These are phyloP conservation scores for Hassar affinis DNA, from an alignment of 2,113 vertebrate species.

Conservation along the genomic window DNA sequence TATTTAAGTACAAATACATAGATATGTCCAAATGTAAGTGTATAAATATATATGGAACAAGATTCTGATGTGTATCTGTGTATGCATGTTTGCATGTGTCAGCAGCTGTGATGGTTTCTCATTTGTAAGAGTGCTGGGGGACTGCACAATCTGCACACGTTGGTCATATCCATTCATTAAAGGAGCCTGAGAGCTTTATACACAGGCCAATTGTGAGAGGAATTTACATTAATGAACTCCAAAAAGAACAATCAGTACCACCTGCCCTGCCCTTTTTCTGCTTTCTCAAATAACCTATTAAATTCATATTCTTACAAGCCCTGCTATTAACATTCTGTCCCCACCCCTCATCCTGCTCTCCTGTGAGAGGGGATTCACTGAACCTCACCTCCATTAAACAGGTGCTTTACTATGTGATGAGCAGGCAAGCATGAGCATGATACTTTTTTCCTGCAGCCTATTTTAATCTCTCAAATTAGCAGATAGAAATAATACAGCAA, in stretches of 20 bases:
- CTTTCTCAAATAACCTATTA: constrained; percentile 60
- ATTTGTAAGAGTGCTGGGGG: constrained; percentile 16
- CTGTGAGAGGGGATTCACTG: constrained; percentile 44
- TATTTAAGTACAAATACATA: no score
- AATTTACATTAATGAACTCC: constrained; percentile 53
- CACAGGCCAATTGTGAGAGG: constrained; percentile 51
- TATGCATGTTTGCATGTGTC: neutral
- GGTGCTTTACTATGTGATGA: constrained; percentile 47
- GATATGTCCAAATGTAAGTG: neutral
- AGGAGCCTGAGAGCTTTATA: constrained; percentile 44
- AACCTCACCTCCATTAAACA: constrained; percentile 55
- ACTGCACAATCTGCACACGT: constrained; percentile 19
- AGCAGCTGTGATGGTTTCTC: neutral
- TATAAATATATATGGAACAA: neutral
- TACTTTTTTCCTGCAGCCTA: constrained; percentile 46
- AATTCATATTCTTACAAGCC: constrained; percentile 48
- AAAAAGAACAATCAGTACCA: constrained; percentile 49
- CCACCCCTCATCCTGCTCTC: constrained; percentile 18
- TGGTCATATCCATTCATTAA: constrained; percentile 44
- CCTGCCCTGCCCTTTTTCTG: constrained; percentile 27
- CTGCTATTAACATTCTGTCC: constrained; percentile 52
- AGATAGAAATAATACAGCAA: constrained; percentile 63
- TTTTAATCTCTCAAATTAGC: constrained; percentile 72
- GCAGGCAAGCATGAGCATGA: constrained; percentile 50
- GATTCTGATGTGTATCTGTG: neutral